phyloP scores from a whole-genome alignment of 2,888 invertebrate species.

The Sialis fuliginosa region DNA sequence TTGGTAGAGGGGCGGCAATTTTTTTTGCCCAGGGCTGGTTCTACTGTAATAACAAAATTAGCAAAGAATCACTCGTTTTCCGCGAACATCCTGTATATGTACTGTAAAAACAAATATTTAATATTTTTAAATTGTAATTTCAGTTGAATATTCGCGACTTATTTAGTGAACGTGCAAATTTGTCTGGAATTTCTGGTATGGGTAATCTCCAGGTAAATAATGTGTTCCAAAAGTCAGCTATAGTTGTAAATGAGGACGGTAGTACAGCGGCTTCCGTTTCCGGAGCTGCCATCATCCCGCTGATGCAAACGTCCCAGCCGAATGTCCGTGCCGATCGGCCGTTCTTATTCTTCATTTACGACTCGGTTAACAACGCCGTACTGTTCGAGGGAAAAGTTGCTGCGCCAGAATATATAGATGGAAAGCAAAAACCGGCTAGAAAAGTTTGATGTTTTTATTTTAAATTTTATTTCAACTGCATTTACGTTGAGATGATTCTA shows the following conservation, averaged over 20 bases:
- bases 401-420: background rate
- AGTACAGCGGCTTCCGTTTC: slow-evolving; percentile 46
- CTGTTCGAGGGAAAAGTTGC: slow-evolving; percentile 1
- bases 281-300: slow-evolving; percentile 36
- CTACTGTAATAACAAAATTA: too few relatives aligned
- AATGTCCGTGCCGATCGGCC: slow-evolving; percentile 38
- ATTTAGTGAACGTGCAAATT: slow-evolving; percentile 35
- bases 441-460: too few relatives aligned
- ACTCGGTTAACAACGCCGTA: slow-evolving; percentile 18
- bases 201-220: slow-evolving; percentile 28
- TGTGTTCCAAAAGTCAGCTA: slow-evolving; percentile 41
- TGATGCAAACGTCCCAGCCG: slow-evolving; percentile 33
- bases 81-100: too few relatives aligned
- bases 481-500: too few relatives aligned
- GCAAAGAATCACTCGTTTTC: too few relatives aligned
- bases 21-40: too few relatives aligned
- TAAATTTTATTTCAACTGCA: too few relatives aligned
- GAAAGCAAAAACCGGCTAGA: too few relatives aligned
- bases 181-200: slow-evolving; percentile 31
- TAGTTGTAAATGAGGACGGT: slow-evolving; percentile 46
- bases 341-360: slow-evolving; percentile 46
- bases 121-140: slow-evolving; percentile 13
- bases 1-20: too few relatives aligned
- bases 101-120: too few relatives aligned
- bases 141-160: slow-evolving; percentile 40